Evolutionary conservation across 1,140 invertebrate genomes (phyloP).

Genomic region (Hyposmocoma kahamanoa): DNA sequence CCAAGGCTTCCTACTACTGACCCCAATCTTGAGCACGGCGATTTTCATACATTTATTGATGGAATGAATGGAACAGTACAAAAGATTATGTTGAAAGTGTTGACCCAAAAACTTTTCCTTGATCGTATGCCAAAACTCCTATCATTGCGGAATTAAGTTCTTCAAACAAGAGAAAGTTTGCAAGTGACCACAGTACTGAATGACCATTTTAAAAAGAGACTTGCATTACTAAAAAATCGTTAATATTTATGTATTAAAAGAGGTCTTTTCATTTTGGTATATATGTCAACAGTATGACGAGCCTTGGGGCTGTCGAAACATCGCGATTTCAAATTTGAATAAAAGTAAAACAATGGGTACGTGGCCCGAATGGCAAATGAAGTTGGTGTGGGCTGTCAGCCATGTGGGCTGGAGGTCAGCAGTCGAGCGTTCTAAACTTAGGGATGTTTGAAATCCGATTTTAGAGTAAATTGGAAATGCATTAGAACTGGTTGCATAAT

Average conservation of each 20-base stretch:
- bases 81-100: background rate
- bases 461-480: no score
- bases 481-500: no score
- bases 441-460: conserved; percentile 34
- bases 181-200: conserved; percentile 22
- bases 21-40: no score
- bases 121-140: conserved; percentile 18
- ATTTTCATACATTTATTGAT: no score
- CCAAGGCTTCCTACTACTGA: no score
- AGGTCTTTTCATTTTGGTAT: background rate
- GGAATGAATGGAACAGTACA: no score
- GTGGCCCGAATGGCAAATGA: conserved; percentile 60
- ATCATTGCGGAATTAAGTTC: conserved; percentile 9
- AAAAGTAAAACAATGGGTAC: conserved; percentile 62
- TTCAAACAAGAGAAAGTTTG: conserved; percentile 21
- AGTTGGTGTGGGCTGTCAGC: conserved; percentile 49
- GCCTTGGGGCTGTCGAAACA: conserved; percentile 43
- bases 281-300: conserved; percentile 11
- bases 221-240: no score
- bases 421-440: conserved; percentile 26
- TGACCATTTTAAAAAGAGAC: no score
- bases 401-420: conserved; percentile 66
- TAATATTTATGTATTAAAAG: no score
- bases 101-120: conserved; percentile 9
- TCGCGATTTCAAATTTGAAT: conserved; percentile 54